These are phyloP conservation scores for Thera obeliscata DNA, from an alignment of 2,888 invertebrate species.

Conservation along the genomic window DNA sequence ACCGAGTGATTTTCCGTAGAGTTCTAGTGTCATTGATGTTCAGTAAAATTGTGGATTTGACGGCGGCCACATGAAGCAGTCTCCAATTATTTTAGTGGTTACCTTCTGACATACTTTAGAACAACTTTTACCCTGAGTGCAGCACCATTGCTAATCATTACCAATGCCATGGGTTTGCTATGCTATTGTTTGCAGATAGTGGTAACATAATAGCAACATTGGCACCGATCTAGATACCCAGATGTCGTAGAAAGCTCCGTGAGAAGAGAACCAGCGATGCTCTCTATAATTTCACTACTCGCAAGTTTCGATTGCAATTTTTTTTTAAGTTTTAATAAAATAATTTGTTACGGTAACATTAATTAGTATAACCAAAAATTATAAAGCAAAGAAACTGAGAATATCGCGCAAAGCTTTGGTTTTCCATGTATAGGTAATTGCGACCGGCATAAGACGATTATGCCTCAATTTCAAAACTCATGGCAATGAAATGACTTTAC, in stretches of 20 bases:
- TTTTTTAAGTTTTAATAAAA: no score
- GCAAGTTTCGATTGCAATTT: conserved; percentile 2
- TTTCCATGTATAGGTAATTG: no score
- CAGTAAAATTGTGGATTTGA: background rate
- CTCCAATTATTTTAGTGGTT: background rate
- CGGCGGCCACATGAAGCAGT: background rate
- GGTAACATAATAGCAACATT: conserved; percentile 60
- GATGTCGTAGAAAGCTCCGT: conserved; percentile 62
- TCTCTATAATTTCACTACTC: conserved; percentile 28
- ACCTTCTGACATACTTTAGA: conserved; percentile 1
- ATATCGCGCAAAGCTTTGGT: no score
- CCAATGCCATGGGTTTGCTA: conserved; percentile 57
- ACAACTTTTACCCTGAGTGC: conserved; percentile 1
- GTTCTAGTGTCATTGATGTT: no score
- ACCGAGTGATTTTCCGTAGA: no score
- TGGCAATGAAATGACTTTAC: no score
- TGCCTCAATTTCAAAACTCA: no score
- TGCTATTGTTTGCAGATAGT: conserved; percentile 59
- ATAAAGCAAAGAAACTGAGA: no score
- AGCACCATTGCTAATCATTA: conserved; percentile 56
- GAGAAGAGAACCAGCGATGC: conserved; percentile 33
- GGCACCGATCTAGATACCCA: conserved; percentile 72
- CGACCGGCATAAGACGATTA: no score
- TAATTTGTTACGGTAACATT: no score
- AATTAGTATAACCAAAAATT: no score